Evolutionary conservation across 2,797 vertebrate species (phyloP), one percentile per base, ranked within the genome.

Genomic region (Gymnothorax javanicus): DNA sequence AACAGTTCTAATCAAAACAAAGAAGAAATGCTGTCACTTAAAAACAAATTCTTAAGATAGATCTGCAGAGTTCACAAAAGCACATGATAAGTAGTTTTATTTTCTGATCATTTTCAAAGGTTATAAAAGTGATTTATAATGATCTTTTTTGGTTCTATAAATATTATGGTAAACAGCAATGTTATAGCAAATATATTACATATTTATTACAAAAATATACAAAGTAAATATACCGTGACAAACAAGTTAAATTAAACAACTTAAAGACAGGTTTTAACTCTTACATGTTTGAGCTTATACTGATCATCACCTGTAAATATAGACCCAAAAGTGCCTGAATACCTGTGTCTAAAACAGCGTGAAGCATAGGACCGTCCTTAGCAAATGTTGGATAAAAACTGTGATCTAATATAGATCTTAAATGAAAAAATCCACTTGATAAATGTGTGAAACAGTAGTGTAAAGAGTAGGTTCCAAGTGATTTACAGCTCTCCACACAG

Each of bases 51-150:
- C 23, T 69, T 69, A 69, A 25, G 64, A 69, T n/a, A 79, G 15
- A 25, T 75, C 9, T 8, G 23, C 77, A 81, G 17, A 81, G 20
- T 54, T 6, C 9, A 75, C 9, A 43, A 33, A 75, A 52, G 4
- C 17, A 77, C 15, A 33, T 84, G 88, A 58, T 87, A 87, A 50
- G 86, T 25, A 88, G 17, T 27, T 75, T 93, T 93, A 91, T 91
- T 91, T 91, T 86, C 75, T 52, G 86, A 11, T 60, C n/a, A 84
- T 13, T 86, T 52, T 85, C 85, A 90, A 82, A 62, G 77, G 84
- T 87, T 84, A 86, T 54, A 84, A 86, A 92, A 89, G 64, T 56
- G 82, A 85, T 25, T 57, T 89, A 27, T 83, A 56, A 7, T 82
- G 9, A 81, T 73, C 59, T 85, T 82, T 71, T 83, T 83, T 13